phyloP scores from a whole-genome alignment of 1,140 invertebrate species.

The Metaphire vulgaris region DNA sequence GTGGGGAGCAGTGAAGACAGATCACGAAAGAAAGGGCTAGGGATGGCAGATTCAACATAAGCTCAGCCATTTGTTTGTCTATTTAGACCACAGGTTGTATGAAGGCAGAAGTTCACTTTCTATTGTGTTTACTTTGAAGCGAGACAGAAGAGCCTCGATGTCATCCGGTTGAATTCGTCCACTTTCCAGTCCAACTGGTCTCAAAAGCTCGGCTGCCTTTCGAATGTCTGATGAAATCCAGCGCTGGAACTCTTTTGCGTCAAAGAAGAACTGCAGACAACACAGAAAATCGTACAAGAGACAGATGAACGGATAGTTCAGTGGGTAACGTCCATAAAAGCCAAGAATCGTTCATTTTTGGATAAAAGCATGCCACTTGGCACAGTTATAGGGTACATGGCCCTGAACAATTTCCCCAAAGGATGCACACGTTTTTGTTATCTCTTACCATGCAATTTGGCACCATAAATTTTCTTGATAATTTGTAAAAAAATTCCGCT shows the following conservation, averaged over 20 bases:
- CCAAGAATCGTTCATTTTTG: neutral
- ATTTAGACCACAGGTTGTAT: too few species aligned
- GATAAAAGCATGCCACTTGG: neutral
- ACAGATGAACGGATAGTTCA: too few species aligned
- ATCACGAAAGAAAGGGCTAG: too few species aligned
- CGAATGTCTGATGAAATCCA: neutral
- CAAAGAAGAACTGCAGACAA: neutral
- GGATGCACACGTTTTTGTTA: neutral
- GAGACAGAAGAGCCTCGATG: neutral
- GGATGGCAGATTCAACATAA: too few species aligned
- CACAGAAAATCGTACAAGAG: neutral
- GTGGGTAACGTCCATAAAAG: too few species aligned
- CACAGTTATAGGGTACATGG: neutral
- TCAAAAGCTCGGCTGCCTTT: neutral
- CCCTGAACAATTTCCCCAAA: neutral
- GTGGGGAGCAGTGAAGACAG: too few species aligned
- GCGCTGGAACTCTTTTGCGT: neutral
- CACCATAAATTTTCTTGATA: too few species aligned
- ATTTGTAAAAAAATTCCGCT: too few species aligned
- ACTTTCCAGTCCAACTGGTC: neutral
- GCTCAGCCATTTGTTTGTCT: too few species aligned
- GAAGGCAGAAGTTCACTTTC: too few species aligned
- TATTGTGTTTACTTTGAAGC: neutral
- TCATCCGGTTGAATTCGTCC: neutral
- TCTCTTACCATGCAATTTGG: neutral